Conservation (phyloP, 2,888 invertebrate genomes). For the Acronicta aceris region DNA sequence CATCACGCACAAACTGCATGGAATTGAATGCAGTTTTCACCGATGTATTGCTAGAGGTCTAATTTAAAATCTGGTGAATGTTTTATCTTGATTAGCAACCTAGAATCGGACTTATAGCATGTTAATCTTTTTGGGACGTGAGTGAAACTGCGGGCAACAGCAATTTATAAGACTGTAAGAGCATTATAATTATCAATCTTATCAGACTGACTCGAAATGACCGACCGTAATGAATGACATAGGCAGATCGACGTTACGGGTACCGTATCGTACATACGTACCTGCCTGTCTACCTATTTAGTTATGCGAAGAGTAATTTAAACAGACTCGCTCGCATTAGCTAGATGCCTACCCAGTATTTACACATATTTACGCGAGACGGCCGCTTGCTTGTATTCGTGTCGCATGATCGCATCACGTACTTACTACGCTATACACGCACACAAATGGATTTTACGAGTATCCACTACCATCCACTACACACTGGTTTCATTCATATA, state of each 20-base stretch:
- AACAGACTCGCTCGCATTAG: constrained; percentile 48
- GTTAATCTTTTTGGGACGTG: too few relatives aligned
- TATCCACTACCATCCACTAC: constrained; percentile 78
- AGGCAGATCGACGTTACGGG: constrained; percentile 29
- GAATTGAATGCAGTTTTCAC: too few relatives aligned
- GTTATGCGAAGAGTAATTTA: constrained; percentile 52
- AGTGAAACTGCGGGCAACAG: too few relatives aligned
- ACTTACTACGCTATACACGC: constrained; percentile 72
- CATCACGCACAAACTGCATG: too few relatives aligned
- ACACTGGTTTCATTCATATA: constrained; percentile 88
- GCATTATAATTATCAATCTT: constrained; percentile 30
- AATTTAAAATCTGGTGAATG: too few relatives aligned
- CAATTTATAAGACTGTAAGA: constrained; percentile 20
- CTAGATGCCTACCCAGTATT: constrained; percentile 68
- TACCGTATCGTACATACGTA: constrained; percentile 26
- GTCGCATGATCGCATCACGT: constrained; percentile 74
- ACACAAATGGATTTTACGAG: constrained; percentile 81
- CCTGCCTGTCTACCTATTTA: constrained; percentile 47
- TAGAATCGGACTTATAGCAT: too few relatives aligned
- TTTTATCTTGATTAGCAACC: too few relatives aligned
- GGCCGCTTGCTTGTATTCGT: constrained; percentile 66
- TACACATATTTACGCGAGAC: constrained; percentile 76
- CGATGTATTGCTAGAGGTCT: too few relatives aligned
- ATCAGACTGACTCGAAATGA: constrained; percentile 26
- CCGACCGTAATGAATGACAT: constrained; percentile 21